A percentile compares a stretch with the other conserved stretches of the same genome.
Conservation (phyloP, 2,888 invertebrate genomes). For the Empis stercorea region DNA sequence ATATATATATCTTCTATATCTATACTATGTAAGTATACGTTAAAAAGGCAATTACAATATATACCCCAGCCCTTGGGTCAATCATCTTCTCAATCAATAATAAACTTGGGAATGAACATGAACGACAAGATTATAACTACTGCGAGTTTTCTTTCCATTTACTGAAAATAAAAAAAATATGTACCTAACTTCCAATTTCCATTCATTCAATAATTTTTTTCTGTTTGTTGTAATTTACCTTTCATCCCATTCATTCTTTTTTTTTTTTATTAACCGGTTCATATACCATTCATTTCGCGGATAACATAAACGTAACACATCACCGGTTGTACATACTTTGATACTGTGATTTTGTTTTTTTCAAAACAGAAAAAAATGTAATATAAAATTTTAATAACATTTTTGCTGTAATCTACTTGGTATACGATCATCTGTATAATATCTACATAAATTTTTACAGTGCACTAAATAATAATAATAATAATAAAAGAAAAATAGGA, state of each 20-base stretch:
- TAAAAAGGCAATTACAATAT: not conserved
- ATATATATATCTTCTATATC: no score
- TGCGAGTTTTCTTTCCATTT: no score
- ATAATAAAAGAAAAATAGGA: no score
- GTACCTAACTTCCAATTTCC: slow-evolving; percentile 3
- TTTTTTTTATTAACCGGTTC: not conserved
- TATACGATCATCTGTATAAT: no score
- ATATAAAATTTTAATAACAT: no score
- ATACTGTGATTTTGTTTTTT: no score
- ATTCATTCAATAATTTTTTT: slow-evolving; percentile 13
- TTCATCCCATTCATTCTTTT: slow-evolving; percentile 7
- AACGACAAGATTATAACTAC: no score
- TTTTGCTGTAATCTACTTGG: no score
- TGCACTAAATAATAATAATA: not conserved
- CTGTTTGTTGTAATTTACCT: slow-evolving; percentile 7
- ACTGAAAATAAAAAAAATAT: no score
- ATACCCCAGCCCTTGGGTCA: slow-evolving; percentile 9
- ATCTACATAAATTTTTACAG: not conserved
- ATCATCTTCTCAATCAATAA: slow-evolving; percentile 14
- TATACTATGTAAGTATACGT: no score
- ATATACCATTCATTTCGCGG: slow-evolving; percentile 10
- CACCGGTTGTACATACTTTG: not conserved
- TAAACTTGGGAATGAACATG: not conserved
- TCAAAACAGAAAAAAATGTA: no score
- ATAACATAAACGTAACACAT: not conserved